phyloP scores from a whole-genome alignment of 1,140 invertebrate genomes.

The Trichomalopsis sarcophagae region DNA sequence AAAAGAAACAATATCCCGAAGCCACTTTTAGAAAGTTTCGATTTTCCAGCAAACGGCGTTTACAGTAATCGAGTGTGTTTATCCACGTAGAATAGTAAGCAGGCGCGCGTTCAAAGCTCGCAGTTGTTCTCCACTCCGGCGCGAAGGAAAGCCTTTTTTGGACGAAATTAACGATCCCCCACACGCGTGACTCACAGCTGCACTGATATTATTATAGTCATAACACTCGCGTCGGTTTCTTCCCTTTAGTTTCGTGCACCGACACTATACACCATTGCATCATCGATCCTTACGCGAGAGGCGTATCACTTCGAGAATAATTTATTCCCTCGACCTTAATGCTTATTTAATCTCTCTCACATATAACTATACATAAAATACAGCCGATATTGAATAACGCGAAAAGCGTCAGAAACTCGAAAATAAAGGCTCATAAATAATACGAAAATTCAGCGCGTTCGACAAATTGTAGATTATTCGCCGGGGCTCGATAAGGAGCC shows the following conservation, averaged over 20 bases:
- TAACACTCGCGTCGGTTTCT: not conserved
- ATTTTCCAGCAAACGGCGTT: not conserved
- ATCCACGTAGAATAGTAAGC: not conserved
- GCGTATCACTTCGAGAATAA: too few species aligned
- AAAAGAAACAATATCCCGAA: too few species aligned
- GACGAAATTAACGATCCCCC: conserved; percentile 26
- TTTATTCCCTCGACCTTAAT: too few species aligned
- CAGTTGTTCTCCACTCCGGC: not conserved
- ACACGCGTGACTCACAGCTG: conserved; percentile 25
- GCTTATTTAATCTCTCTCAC: too few species aligned
- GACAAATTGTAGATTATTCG: conserved; percentile 38
- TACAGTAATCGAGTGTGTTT: not conserved
- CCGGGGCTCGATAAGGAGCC: not conserved
- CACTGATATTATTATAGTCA: not conserved
- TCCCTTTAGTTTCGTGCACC: not conserved
- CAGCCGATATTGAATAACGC: too few species aligned
- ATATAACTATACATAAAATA: too few species aligned
- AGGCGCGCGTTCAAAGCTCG: not conserved
- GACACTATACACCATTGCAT: not conserved
- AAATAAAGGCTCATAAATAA: conserved; percentile 26
- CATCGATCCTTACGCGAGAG: not conserved
- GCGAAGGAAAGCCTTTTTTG: conserved; percentile 42
- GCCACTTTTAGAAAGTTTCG: not conserved
- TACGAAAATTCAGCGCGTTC: conserved; percentile 24
- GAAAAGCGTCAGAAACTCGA: too few species aligned